These are phyloP conservation scores for Hypsibius dujardini DNA, from an alignment of 1,140 invertebrate species.

Conservation along the genomic window DNA sequence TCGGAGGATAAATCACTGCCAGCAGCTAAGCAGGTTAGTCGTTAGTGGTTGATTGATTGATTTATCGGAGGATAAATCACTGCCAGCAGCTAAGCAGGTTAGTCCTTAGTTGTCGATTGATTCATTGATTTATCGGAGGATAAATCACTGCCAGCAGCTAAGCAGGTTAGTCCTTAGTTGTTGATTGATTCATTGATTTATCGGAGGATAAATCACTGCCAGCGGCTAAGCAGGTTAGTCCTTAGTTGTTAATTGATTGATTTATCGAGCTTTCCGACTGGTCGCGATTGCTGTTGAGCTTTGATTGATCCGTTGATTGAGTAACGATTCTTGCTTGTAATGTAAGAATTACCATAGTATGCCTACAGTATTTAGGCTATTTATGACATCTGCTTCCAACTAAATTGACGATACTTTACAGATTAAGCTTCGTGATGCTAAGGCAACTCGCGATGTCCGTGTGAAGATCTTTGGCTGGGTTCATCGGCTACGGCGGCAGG, in stretches of 20 bases:
- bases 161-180: neutral
- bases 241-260: slow-evolving; percentile 19
- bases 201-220: neutral
- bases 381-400: too few relatives aligned
- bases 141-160: neutral
- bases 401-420: slow-evolving; percentile 26
- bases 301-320: neutral
- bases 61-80: slow-evolving; percentile 6
- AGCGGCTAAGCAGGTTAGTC: neutral
- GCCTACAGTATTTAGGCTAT: too few relatives aligned
- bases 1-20: slow-evolving; percentile 57
- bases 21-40: slow-evolving; percentile 36
- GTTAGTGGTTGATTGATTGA: too few relatives aligned
- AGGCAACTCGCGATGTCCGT: slow-evolving; percentile 46
- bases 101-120: neutral
- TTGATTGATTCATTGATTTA: neutral
- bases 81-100: neutral
- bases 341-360: slow-evolving; percentile 5
- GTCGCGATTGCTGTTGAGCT: neutral
- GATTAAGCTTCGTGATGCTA: slow-evolving; percentile 57
- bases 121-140: neutral
- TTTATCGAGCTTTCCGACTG: slow-evolving; percentile 11
- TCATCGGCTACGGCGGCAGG: slow-evolving; percentile 75
- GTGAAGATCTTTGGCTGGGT: slow-evolving; percentile 84
- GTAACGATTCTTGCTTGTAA: neutral